phyloP scores from a whole-genome alignment of 2,113 vertebrate species.

The Zosterops pallidus region DNA sequence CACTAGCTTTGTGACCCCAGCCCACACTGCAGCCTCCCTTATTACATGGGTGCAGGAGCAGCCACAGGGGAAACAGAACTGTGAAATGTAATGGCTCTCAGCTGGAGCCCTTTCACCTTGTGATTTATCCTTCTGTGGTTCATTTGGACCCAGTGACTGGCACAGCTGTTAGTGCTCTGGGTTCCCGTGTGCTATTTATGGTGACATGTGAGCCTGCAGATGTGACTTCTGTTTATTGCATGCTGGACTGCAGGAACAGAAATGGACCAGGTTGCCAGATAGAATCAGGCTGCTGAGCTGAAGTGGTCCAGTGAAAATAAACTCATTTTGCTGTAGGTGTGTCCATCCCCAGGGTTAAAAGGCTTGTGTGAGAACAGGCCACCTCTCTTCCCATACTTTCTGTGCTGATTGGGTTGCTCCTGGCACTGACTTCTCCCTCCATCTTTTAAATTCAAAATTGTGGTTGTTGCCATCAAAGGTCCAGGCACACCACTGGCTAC shows the following conservation, averaged over 20 bases:
- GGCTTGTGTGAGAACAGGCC: background rate
- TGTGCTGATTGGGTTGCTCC: background rate
- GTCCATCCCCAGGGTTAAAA: background rate
- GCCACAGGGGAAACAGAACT: background rate
- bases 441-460: background rate
- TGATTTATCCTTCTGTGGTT: background rate
- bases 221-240: background rate
- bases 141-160: background rate
- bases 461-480: background rate
- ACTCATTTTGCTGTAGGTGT: background rate
- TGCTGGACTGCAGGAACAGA: background rate
- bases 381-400: background rate
- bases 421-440: background rate
- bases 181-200: background rate
- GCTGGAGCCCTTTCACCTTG: background rate
- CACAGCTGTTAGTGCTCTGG: background rate
- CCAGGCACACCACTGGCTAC: background rate
- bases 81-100: background rate
- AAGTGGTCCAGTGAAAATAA: background rate
- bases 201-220: background rate
- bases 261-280: background rate
- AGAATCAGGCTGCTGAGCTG: background rate
- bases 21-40: background rate
- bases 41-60: background rate
- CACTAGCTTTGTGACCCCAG: background rate